phyloP scores from a whole-genome alignment of 2,888 invertebrate species.

The Brachyptera putata region DNA sequence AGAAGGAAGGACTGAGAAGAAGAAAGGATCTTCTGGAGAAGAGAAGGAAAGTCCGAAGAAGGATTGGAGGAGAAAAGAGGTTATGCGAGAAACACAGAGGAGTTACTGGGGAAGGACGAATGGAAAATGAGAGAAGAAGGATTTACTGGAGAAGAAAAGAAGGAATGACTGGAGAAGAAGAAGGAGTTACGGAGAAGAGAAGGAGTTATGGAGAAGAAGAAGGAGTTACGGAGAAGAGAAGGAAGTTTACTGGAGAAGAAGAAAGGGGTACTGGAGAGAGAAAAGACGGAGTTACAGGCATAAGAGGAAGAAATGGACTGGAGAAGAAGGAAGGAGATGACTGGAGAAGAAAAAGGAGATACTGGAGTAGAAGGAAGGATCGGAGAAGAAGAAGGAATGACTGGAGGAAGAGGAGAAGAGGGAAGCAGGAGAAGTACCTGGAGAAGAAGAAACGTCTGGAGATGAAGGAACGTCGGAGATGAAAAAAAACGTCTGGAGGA shows the following conservation, averaged over 20 bases:
- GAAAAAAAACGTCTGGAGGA: not conserved
- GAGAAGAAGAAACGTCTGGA: not conserved
- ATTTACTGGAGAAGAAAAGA: not conserved
- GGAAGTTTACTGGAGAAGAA: not conserved
- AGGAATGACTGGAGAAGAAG: constrained; percentile 1
- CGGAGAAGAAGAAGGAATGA: constrained; percentile 5
- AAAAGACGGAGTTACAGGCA: not conserved
- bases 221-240: not conserved
- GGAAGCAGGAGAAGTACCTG: not conserved
- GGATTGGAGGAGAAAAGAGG: not conserved
- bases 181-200: not conserved
- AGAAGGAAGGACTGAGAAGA: not conserved
- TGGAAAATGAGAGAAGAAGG: not conserved
- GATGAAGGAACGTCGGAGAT: constrained; percentile 34
- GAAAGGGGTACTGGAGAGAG: not conserved
- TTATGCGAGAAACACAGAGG: not conserved
- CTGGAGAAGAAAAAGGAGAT: not conserved
- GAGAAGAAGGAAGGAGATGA: not conserved
- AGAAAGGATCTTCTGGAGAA: not conserved
- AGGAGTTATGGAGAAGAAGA: not conserved
- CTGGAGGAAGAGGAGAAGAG: not conserved
- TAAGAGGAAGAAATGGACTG: not conserved
- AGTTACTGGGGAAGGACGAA: not conserved
- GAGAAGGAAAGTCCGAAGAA: not conserved
- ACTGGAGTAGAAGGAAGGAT: not conserved